phyloP scores from a whole-genome alignment of 2,113 vertebrate genomes.

The Hemiscyllium ocellatum region DNA sequence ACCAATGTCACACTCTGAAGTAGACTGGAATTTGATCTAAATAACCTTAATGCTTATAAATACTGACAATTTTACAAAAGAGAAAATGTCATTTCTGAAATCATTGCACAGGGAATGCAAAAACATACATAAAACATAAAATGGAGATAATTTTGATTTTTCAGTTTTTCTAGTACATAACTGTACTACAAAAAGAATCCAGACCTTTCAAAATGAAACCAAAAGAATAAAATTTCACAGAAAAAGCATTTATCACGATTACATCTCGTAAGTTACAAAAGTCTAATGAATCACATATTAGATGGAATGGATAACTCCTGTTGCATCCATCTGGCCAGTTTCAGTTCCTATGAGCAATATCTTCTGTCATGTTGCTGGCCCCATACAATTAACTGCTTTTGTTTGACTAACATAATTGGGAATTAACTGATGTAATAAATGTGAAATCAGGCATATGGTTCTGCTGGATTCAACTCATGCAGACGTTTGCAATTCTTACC shows the following conservation, averaged over 20 bases:
- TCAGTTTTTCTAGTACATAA: not conserved
- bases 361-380: not conserved
- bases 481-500: constrained; percentile 46
- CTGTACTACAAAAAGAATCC: not conserved
- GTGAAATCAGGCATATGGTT: constrained; percentile 39
- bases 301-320: not conserved
- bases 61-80: not conserved
- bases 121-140: not conserved
- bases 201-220: not conserved
- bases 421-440: constrained; percentile 35
- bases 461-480: constrained; percentile 44
- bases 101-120: not conserved
- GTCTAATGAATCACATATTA: not conserved
- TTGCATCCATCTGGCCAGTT: constrained; percentile 6
- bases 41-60: not conserved
- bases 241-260: not conserved
- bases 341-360: not conserved
- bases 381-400: constrained; percentile 42
- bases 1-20: not conserved
- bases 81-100: not conserved
- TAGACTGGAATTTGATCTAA: not conserved
- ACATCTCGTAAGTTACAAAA: not conserved
- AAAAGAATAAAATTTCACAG: not conserved
- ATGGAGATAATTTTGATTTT: not conserved
- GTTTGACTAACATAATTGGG: constrained; percentile 41